Evolutionary conservation across 2,888 invertebrate genomes (phyloP).

Genomic region (Drosophila pseudotakahashii): DNA sequence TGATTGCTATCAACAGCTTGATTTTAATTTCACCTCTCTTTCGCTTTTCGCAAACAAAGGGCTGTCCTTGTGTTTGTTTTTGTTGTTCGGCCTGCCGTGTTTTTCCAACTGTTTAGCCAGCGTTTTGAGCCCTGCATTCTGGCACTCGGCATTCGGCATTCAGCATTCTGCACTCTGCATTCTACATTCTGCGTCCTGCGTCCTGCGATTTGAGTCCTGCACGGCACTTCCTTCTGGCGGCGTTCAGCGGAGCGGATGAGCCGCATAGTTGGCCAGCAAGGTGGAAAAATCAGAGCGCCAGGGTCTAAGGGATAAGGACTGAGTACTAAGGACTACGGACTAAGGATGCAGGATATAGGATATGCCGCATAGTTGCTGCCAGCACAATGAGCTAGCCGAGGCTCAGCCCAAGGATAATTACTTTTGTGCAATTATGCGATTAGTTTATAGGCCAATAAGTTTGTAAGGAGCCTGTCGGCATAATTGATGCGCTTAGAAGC

Average conservation of each 20-base stretch:
- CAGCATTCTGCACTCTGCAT: constrained; percentile 33
- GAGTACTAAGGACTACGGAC: neutral
- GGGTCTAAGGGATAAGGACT: constrained; percentile 33
- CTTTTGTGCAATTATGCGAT: constrained; percentile 80
- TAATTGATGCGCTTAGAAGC: constrained; percentile 57
- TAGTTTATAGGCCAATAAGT: constrained; percentile 82
- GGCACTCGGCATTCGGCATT: neutral
- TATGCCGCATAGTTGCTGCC: constrained; percentile 26
- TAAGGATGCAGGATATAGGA: constrained; percentile 48
- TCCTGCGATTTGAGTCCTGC: constrained; percentile 23
- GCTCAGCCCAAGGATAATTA: constrained; percentile 67
- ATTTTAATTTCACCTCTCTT: constrained; percentile 60
- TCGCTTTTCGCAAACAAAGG: constrained; percentile 39
- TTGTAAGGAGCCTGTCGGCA: constrained; percentile 56
- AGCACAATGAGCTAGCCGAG: constrained; percentile 37
- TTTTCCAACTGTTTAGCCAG: constrained; percentile 57
- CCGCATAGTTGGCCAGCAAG: constrained; percentile 76
- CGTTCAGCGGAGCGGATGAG: constrained; percentile 68
- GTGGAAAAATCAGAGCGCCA: constrained; percentile 73
- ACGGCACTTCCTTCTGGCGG: constrained; percentile 50
- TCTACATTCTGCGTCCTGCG: constrained; percentile 33
- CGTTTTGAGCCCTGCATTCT: constrained; percentile 32
- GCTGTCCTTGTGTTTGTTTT: constrained; percentile 32
- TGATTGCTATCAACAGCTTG: constrained; percentile 79
- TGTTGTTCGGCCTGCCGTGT: constrained; percentile 27